These are phyloP conservation scores for Dromius quadrimaculatus DNA, from an alignment of 2,888 invertebrate genomes.

Conservation along the genomic window DNA sequence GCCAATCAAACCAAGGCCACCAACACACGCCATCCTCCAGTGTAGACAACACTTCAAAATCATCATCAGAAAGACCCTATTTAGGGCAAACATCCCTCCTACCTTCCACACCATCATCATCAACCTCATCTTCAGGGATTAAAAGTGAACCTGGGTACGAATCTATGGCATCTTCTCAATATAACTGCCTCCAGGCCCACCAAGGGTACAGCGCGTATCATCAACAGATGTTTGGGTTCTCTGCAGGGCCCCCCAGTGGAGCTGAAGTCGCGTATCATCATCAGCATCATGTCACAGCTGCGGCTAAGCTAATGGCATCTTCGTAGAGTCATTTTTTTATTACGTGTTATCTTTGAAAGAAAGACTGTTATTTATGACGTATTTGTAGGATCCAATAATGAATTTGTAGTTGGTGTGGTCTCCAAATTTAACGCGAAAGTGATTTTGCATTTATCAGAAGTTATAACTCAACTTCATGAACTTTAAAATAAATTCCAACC, in stretches of 20 bases:
- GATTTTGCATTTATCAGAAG: too few species aligned
- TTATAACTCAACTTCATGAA: too few species aligned
- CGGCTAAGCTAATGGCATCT: conserved; percentile 86
- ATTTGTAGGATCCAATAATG: conserved; percentile 34
- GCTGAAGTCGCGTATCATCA: conserved; percentile 83
- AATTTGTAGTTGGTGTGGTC: conserved; percentile 17
- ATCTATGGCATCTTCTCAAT: conserved; percentile 56
- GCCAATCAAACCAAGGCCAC: conserved; percentile 54
- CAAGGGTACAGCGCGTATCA: conserved; percentile 66
- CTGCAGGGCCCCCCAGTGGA: conserved; percentile 62
- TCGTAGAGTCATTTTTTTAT: conserved; percentile 69
- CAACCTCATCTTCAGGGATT: conserved; percentile 58
- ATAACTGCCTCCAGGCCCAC: conserved; percentile 64
- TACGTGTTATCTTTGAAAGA: conserved; percentile 33
- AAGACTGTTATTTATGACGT: conserved; percentile 51
- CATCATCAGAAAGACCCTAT: conserved; percentile 65
- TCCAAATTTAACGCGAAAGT: conserved; percentile 27
- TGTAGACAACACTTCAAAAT: conserved; percentile 37
- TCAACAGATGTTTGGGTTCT: conserved; percentile 72
- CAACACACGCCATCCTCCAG: conserved; percentile 50
- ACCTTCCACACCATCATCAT: conserved; percentile 61
- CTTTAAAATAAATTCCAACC: too few species aligned
- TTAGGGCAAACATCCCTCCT: conserved; percentile 72
- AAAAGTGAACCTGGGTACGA: conserved; percentile 67
- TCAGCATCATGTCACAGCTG: conserved; percentile 87